Base-by-base conservation (phyloP, 2,888 invertebrate species). In the Lysandra coridon region DNA sequence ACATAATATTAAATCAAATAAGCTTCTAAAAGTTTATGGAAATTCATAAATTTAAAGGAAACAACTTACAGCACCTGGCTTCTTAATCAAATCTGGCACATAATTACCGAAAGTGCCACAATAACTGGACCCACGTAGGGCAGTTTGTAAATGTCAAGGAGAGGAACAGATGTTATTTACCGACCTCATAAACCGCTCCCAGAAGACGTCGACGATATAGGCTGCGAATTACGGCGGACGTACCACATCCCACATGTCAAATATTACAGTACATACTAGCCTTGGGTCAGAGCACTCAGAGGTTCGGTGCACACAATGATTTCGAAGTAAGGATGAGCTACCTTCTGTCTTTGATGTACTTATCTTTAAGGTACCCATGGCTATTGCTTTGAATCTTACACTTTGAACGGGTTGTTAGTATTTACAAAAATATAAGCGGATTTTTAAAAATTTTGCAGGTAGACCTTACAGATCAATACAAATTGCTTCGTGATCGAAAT, bases 111-210 rank as follows among this genome's bases (percentile, higher is more conserved):
- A 17, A 69, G 69, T 69, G 33, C 33, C 17, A 74, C 73, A 73
- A 40, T 74, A 74, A 44, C 40, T 74, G 44, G n/a, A 0, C 44
- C 44, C 74, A 57, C 76, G 57, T 76, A 76, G 57, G 17, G 53
- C 33, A 33, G 76, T 76, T 76, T 76, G n/a, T 33, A 76, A 76
- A 57, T 76, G 76, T 76, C 76, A 76, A 76, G 76, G 76, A 57
- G 76, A 17, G 33, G 12, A 76, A 76, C 30, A 14, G 57, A 57
- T 76, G 76, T 76, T 76, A 76, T 76, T 76, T 76, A 76, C 76
- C n/a, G 76, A 76, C 76, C 76, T 76, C 76, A 76, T 76, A 76
- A 53, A 76, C 30, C 76, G 76, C 57, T 57, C 76, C 57, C 57
- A 76, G 57, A 76, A 53, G 76, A 76, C 57, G n/a, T 14, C 53